Evolutionary conservation across 2,113 vertebrate genomes (phyloP).

Genomic region (Trinectes maculatus): DNA sequence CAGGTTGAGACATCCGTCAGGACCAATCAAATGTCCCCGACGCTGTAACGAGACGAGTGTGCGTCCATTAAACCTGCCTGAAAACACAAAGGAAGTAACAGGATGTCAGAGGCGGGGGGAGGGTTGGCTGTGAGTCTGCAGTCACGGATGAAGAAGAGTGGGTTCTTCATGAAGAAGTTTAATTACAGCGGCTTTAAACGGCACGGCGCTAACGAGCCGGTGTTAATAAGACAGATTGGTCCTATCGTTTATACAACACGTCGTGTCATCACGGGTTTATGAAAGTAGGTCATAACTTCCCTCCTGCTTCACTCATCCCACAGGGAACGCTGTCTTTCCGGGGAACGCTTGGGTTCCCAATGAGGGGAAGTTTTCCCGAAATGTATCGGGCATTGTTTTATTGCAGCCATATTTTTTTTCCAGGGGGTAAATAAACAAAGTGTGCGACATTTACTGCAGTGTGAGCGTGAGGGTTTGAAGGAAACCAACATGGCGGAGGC

Average conservation of each 20-base stretch:
- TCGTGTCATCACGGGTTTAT: constrained; percentile 28
- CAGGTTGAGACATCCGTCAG: too few species aligned
- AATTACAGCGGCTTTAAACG: not conserved
- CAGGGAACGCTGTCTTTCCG: constrained; percentile 15
- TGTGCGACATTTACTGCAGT: not conserved
- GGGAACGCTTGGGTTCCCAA: too few species aligned
- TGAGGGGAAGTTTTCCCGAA: not conserved
- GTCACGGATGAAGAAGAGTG: not conserved
- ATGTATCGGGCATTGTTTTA: not conserved
- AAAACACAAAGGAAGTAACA: too few species aligned
- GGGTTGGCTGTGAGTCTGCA: not conserved
- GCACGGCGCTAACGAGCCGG: not conserved
- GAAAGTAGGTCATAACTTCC: constrained; percentile 9
- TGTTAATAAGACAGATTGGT: not conserved
- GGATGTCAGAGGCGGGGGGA: too few species aligned
- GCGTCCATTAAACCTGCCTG: too few species aligned
- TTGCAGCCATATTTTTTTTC: not conserved
- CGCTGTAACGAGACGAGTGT: too few species aligned
- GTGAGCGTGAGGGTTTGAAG: not conserved
- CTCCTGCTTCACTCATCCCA: constrained; percentile 30
- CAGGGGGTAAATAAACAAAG: not conserved
- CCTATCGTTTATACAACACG: not conserved
- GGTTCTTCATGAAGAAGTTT: not conserved
- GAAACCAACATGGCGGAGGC: not conserved
- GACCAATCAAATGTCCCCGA: too few species aligned